Conservation (phyloP, 1,140 invertebrate genomes). For the Drosophila jambulina region DNA sequence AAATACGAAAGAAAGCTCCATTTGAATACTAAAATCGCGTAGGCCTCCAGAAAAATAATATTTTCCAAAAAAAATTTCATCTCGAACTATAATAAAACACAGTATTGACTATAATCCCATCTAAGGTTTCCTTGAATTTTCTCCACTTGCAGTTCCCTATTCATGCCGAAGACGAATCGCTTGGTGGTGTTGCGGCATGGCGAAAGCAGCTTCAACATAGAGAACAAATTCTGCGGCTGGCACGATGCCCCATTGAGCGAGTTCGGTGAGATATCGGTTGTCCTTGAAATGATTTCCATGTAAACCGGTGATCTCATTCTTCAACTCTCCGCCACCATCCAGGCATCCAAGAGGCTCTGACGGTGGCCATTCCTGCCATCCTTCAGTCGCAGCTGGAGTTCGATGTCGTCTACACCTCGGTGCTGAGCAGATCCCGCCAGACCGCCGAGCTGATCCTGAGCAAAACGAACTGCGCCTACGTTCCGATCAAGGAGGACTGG, state of each 20-base stretch:
- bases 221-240: slow-evolving; percentile 92
- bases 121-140: background rate
- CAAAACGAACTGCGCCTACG: slow-evolving; percentile 86
- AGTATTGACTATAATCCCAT: background rate
- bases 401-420: slow-evolving; percentile 89
- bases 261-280: slow-evolving; percentile 80
- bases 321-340: background rate
- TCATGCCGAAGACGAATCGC: slow-evolving; percentile 62
- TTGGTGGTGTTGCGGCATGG: slow-evolving; percentile 90
- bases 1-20: background rate
- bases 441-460: slow-evolving; percentile 88
- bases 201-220: slow-evolving; percentile 91
- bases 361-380: slow-evolving; percentile 89
- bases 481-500: slow-evolving; percentile 88
- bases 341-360: slow-evolving; percentile 89
- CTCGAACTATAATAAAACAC: background rate
- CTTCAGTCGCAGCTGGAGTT: slow-evolving; percentile 89
- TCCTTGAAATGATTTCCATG: background rate
- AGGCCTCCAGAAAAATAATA: background rate
- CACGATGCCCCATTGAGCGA: slow-evolving; percentile 87
- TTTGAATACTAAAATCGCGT: no score
- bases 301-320: background rate
- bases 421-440: slow-evolving; percentile 88
- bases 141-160: slow-evolving; percentile 39
- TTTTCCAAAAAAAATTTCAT: background rate